Evolutionary conservation across 1,140 invertebrate species (phyloP).

Genomic region (Bombus balteatus): DNA sequence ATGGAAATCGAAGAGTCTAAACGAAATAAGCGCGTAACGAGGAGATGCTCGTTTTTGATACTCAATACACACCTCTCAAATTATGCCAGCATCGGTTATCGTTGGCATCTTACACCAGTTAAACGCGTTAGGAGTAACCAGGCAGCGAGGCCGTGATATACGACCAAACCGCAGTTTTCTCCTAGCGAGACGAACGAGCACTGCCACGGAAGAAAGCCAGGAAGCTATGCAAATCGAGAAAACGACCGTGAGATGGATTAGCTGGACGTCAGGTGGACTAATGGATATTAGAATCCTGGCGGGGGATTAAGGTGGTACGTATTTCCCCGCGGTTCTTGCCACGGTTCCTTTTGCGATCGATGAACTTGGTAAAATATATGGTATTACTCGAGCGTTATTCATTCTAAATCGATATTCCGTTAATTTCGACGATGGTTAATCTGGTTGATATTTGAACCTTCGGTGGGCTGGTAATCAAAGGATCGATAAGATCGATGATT

Average conservation of each 20-base stretch:
- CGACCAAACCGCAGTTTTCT: slow-evolving; percentile 57
- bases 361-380: neutral
- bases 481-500: neutral
- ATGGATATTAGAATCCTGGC: slow-evolving; percentile 65
- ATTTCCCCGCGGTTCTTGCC: neutral
- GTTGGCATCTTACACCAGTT: slow-evolving; percentile 7
- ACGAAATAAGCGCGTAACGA: neutral
- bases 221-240: slow-evolving; percentile 66
- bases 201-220: slow-evolving; percentile 57
- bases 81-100: slow-evolving; percentile 46
- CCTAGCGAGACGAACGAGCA: slow-evolving; percentile 54
- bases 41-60: slow-evolving; percentile 37
- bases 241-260: slow-evolving; percentile 62
- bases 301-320: slow-evolving; percentile 41
- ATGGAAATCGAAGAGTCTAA: neutral
- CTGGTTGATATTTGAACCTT: neutral
- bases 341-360: slow-evolving; percentile 1
- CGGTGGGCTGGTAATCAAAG: neutral
- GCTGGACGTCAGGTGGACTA: slow-evolving; percentile 61
- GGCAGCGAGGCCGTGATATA: slow-evolving; percentile 44
- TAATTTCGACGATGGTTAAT: neutral
- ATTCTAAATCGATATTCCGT: neutral
- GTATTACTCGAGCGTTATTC: neutral
- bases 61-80: slow-evolving; percentile 18
- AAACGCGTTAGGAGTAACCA: slow-evolving; percentile 35